phyloP scores from a whole-genome alignment of 2,113 vertebrate species.

The Odobenus rosmarus region DNA sequence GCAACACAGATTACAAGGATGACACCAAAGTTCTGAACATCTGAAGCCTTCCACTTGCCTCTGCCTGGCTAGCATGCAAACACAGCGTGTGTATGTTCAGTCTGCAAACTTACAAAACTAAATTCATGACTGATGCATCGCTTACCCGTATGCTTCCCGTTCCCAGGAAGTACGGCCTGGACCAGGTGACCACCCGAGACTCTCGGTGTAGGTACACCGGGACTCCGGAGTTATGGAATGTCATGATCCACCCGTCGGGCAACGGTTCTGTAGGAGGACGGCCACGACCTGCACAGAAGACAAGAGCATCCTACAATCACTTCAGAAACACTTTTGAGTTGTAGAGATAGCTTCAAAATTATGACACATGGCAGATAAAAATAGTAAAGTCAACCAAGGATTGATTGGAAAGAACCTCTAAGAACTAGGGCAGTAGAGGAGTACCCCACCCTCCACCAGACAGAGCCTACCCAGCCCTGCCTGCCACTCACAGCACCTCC shows the following conservation, averaged over 20 bases:
- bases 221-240: slow-evolving; percentile 99
- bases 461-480: neutral
- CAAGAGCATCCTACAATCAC: slow-evolving; percentile 30
- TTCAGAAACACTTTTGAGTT: neutral
- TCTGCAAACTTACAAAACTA: neutral
- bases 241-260: slow-evolving; percentile 99
- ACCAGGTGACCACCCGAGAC: slow-evolving; percentile 98
- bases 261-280: slow-evolving; percentile 98
- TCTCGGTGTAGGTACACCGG: slow-evolving; percentile 99
- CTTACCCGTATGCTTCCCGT: slow-evolving; percentile 99
- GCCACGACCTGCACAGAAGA: slow-evolving; percentile 91
- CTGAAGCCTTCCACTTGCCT: neutral
- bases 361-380: neutral
- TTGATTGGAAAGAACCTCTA: neutral
- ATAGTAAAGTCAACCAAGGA: neutral
- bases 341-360: neutral
- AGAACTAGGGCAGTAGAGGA: neutral
- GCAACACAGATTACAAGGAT: slow-evolving; percentile 16
- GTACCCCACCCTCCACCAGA: neutral
- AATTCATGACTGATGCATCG: neutral
- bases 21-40: neutral
- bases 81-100: neutral
- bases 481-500: neutral
- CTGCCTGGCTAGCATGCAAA: neutral
- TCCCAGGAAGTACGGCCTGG: slow-evolving; percentile 98